Evolutionary conservation across 2,797 vertebrate species (phyloP), one percentile per base, ranked within the genome.

Genomic region (Notoglanidium macrostoma): DNA sequence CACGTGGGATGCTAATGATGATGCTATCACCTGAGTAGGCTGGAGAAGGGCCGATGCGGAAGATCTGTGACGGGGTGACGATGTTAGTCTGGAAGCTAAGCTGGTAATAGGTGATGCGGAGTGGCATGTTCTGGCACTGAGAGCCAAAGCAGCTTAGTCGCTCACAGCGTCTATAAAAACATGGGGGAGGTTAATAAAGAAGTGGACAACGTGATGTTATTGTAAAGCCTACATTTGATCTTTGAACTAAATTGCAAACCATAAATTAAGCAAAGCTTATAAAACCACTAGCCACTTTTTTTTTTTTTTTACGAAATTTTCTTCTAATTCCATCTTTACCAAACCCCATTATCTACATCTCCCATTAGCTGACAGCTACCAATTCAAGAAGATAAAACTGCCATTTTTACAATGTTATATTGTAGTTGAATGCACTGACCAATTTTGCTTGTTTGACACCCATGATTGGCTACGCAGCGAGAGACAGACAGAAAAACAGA

Each of bases 41-140:
- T 0, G 98, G 98, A 0, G 98, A 98, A 0, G 98, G 98, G 14
- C 97, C 97, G 44, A 99, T 99, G 40, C 98, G 97, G 94, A 99
- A 99, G 92, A 99, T 99, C 93, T 99, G 97, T 0, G 98, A 96
- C 0, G 98, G 98, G 90, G 98, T 96, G 89, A 97, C 88, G 0
- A 98, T 97, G 90, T 98, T 97, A 72, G 97, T 97, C 93, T 98
- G 98, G 95, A 98, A 98, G 94, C 95, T 98, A 90, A 99, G 96
- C 92, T 97, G 98, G 93, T 99, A 98, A 92, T 97, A 97, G 10
- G 98, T 98, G 93, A 99, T 98, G 88, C 96, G 95, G 59, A 97
- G 92, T 0, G 98, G 98, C 0, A 95, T 95, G 91, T 92, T 97
- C 90, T 99, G 98, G 93, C 98, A 99, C 73, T 98, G 72, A 80